A percentile compares a stretch with the other conserved stretches of the same genome.
phyloP scores from a whole-genome alignment of 2,113 vertebrate genomes.

The Rhinichthys klamathensis region DNA sequence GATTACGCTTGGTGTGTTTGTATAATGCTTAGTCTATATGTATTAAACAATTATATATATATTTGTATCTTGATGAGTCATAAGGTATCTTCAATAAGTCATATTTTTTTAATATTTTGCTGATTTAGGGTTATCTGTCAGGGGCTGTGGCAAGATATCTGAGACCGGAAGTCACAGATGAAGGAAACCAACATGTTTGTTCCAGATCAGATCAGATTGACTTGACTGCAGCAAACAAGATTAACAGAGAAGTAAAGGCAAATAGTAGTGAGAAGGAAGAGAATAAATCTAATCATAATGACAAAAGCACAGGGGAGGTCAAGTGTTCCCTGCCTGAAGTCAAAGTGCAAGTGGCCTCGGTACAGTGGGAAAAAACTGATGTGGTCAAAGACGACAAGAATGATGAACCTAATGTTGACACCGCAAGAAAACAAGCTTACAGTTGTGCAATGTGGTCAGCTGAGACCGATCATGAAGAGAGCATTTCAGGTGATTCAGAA shows the following conservation, averaged over 20 bases:
- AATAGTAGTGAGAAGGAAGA: conserved; percentile 9
- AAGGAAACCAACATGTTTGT: conserved; percentile 10
- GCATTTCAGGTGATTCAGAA: not conserved
- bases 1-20: no score
- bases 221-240: not conserved
- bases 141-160: conserved; percentile 71
- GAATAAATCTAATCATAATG: not conserved
- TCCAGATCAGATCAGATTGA: conserved; percentile 19
- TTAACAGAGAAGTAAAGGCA: conserved; percentile 17
- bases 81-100: not conserved
- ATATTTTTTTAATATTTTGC: conserved; percentile 23
- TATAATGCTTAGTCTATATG: no score
- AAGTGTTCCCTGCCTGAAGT: not conserved
- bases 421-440: not conserved
- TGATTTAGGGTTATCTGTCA: conserved; percentile 66
- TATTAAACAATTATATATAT: no score
- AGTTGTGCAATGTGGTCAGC: not conserved
- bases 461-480: not conserved
- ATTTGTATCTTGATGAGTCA: not conserved
- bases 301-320: not conserved
- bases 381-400: not conserved
- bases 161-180: conserved; percentile 57
- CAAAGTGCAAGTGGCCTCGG: not conserved
- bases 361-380: conserved; percentile 46
- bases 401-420: not conserved